phyloP scores from a whole-genome alignment of 2,888 invertebrate genomes.

The Eremobia ochroleuca region DNA sequence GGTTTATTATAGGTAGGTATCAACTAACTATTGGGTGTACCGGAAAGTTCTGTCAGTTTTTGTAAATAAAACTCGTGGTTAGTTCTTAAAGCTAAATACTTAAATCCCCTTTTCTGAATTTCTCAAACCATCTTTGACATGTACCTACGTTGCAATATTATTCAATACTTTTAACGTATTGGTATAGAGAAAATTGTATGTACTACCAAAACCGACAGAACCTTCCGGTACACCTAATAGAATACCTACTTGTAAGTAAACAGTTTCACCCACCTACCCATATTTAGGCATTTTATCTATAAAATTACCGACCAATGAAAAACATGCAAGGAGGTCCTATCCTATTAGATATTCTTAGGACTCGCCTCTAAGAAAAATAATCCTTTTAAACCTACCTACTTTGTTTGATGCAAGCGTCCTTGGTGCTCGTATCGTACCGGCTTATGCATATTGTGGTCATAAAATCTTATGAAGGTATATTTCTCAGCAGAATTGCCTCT shows the following conservation, averaged over 20 bases:
- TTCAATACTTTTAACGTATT: too few relatives aligned
- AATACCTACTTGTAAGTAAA: slow-evolving; percentile 11
- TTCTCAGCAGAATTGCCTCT: slow-evolving; percentile 1
- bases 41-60: too few relatives aligned
- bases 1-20: not conserved
- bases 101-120: too few relatives aligned
- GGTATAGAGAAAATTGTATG: too few relatives aligned
- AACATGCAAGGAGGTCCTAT: not conserved
- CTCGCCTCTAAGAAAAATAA: slow-evolving; percentile 16
- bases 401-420: slow-evolving; percentile 21
- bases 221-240: too few relatives aligned
- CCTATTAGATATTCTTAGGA: slow-evolving; percentile 13
- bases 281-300: slow-evolving; percentile 1
- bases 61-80: too few relatives aligned
- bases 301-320: slow-evolving; percentile 26
- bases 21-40: too few relatives aligned
- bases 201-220: too few relatives aligned
- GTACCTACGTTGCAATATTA: too few relatives aligned
- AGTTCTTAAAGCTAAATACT: too few relatives aligned
- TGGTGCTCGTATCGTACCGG: slow-evolving; percentile 3
- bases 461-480: slow-evolving; percentile 29
- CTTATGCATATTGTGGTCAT: slow-evolving; percentile 25
- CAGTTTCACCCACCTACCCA: slow-evolving; percentile 8
- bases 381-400: not conserved
- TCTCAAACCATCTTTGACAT: too few relatives aligned